Evolutionary conservation across 92 coral and sea anemone species (phyloP), one percentile per base, ranked within the genome.

Genomic region (Virgularia gustaviana): DNA sequence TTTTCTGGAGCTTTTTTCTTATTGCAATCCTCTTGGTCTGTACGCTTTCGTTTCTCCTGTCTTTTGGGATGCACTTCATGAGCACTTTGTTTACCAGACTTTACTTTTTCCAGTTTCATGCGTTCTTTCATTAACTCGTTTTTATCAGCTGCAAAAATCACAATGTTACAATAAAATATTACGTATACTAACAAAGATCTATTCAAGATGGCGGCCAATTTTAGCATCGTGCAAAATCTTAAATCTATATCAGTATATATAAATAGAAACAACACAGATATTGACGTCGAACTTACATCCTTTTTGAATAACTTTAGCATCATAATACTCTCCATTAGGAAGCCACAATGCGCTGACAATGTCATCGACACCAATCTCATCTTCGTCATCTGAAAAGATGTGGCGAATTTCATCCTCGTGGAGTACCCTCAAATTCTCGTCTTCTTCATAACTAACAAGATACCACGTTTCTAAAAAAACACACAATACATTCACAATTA

Each of bases 281-380:
- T 36, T 37, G n/a, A 74, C 47, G 31, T 31, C 28, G 31, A 64
- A 77, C 64, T 57, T 16, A 68, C 79, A 32, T 32, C 71, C 72
- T 45, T 19, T 71, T 56, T 49, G 61, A 16, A 71, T 36, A 49
- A 78, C 65, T 42, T 71, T 79, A 61, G 83, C 83, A 43, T 79
- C 79, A 19, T 71, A 79, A 49, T 29, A 71, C 38, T 58, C 29
- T 18, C 78, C 83, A 79, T 70, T 79, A 24, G 78, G 78, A 15
- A 78, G 23, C 77, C 83, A 78, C n/a, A 79, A 29, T 52, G 83
- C 79, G 29, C 78, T 79, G 2, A 79, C 71, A 79, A 79, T 36
- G 38, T 79, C 83, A 6, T 55, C 83, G 45, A 49, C 49, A 58
- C 60, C 61, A 4, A 79, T 57, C 27, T 79, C 78, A 13, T 79